These are phyloP conservation scores for Amia ocellicauda DNA, from an alignment of 2,113 vertebrate genomes.

Conservation along the genomic window DNA sequence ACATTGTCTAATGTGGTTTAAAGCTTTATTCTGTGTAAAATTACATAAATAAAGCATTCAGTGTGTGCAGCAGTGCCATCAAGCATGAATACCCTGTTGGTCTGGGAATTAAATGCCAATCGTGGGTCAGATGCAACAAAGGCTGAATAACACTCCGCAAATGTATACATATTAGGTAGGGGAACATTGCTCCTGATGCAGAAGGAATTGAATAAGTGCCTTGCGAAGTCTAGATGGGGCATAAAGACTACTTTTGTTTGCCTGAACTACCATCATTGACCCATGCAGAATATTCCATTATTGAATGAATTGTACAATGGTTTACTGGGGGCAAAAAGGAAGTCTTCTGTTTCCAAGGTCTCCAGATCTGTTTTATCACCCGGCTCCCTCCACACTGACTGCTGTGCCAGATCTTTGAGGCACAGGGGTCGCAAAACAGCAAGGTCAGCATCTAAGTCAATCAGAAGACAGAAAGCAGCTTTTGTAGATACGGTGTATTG, in stretches of 20 bases:
- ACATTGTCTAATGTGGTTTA: conserved; percentile 54
- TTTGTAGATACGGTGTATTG: background rate
- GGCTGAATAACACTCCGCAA: conserved; percentile 73
- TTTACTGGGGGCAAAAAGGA: conserved; percentile 65
- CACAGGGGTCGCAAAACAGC: conserved; percentile 1
- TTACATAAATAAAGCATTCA: conserved; percentile 70
- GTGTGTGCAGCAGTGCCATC: conserved; percentile 65
- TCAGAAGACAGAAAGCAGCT: conserved; percentile 10
- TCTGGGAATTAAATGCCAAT: conserved; percentile 79
- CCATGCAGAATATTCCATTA: conserved; percentile 62
- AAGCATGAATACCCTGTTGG: conserved; percentile 71
- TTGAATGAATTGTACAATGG: conserved; percentile 62
- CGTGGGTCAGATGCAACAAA: conserved; percentile 76
- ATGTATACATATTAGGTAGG: conserved; percentile 73
- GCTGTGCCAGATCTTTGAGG: conserved; percentile 5
- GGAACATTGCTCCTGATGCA: conserved; percentile 53
- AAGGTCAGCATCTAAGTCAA: conserved; percentile 16
- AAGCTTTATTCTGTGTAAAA: conserved; percentile 48
- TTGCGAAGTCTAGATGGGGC: conserved; percentile 57
- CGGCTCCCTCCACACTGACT: conserved; percentile 16
- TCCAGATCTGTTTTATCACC: conserved; percentile 38
- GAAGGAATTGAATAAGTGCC: conserved; percentile 67
- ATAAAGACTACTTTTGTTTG: conserved; percentile 69
- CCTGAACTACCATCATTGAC: conserved; percentile 59
- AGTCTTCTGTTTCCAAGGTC: conserved; percentile 43